phyloP scores from a whole-genome alignment of 2,888 invertebrate genomes.

The Matsumyia berberina region DNA sequence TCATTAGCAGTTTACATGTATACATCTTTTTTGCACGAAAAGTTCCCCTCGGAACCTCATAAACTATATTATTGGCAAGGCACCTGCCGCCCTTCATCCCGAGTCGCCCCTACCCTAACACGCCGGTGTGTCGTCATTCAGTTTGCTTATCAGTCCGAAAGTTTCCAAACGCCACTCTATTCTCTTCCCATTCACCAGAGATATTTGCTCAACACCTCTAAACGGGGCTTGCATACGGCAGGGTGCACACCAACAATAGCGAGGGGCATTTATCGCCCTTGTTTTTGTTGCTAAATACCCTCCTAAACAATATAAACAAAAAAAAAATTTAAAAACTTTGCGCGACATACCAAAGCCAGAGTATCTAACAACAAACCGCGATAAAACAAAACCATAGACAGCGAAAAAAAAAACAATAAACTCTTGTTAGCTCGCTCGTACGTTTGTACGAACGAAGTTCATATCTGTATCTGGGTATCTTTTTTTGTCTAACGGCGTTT shows the following conservation, averaged over 20 bases:
- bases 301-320: constrained; percentile 12
- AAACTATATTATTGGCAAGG: constrained; percentile 20
- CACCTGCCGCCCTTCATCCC: background rate
- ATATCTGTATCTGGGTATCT: constrained; percentile 59
- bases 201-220: constrained; percentile 39
- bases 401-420: constrained; percentile 4
- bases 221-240: constrained; percentile 26
- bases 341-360: constrained; percentile 39
- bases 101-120: background rate
- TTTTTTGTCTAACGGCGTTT: constrained; percentile 54
- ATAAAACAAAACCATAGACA: constrained; percentile 41
- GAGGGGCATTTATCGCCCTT: constrained; percentile 36
- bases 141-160: constrained; percentile 45
- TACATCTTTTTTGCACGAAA: background rate
- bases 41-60: background rate
- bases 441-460: background rate
- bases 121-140: constrained; percentile 17
- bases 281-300: constrained; percentile 44
- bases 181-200: constrained; percentile 14
- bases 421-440: no score
- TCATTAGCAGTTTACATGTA: no score
- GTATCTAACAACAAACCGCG: constrained; percentile 50
- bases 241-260: constrained; percentile 39
- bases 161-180: constrained; percentile 35
- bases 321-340: constrained; percentile 10